Base-by-base conservation (phyloP, 2,888 invertebrate species). In the Microplitis deprimator region DNA sequence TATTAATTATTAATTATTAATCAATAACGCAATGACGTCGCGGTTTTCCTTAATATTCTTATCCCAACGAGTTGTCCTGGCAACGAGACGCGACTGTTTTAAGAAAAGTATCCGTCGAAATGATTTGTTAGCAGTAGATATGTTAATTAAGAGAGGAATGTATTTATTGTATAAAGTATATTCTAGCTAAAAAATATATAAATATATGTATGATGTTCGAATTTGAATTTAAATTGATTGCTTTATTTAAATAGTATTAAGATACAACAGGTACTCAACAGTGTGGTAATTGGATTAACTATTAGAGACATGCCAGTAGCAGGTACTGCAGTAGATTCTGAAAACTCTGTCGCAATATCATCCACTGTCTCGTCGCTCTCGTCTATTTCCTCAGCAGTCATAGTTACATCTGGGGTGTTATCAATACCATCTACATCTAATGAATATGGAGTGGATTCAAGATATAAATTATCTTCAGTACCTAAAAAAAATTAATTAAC, bases 141-240 rank as follows among this genome's bases (percentile, higher is more conserved):
- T 29, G 10, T 68, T 68, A 68, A 69, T 75, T 79, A 77, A 82
- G 67, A 73, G 77, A 81, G 77, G 78, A 81, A 82, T 84, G 82
- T 85, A 84, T 85, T 84, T 85, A 83, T 85, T 85, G 84, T 85
- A 85, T 82, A 85, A 84, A 84, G 68, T 84, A 73, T 73, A 73
- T 73, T 65, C 73, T 64, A 73, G 40, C 17, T 17, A 68, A 40
- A 41, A 40, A 41, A 61, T 38, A 70, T n/a, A 38, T 61, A 61
- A 10, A 61, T 20, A 50, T 50, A 50, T 50, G 50, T 50, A 50
- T 50, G 50, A 50, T 50, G 50, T 50, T 50, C 8, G 50, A 62
- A 20, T 62, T 62, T 62, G n/a, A 62, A 62, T 17, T 20, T 62
- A 13, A 62, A 62, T 62, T 20, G 16, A 4, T 62, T n/a, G 10